Evolutionary conservation across 2,888 invertebrate genomes (phyloP), one percentile per base, ranked within the genome.

Genomic region (Noctua fimbriata): DNA sequence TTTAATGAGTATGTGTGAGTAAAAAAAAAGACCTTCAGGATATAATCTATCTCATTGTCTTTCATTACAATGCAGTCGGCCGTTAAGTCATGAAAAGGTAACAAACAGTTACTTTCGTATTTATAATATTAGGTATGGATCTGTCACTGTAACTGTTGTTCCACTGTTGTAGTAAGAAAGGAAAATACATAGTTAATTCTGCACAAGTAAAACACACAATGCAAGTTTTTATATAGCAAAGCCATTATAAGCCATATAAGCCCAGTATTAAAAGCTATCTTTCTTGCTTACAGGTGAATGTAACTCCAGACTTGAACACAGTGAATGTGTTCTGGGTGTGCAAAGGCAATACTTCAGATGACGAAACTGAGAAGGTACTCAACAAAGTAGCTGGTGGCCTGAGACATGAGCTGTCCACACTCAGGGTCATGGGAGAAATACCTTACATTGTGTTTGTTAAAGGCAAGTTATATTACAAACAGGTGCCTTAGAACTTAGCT

Each of bases 301-400:
- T 98, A 6, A 96, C 98, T 0, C 94, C 97, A 69, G 98, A 98
- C 93, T 98, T 98, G 88, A 95, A 97, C 41, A 93, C 95, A 18
- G 94, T 98, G 1, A 98, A 98, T 93, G 98, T 98, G 0, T 98
- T 97, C 91, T 98, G 98, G 98, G 94, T 97, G 69, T 97, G 97
- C 73, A 97, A 97, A 90, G 97, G 97, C 0, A 92, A 95, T 36
- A 89, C 92, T 5, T 92, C 94, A 36, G 97, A 98, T 89, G 92
- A 93, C 5, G 95, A 97, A 70, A 96, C 97, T 0, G 97, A 97
- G 79, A 89, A 92, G 44, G 82, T 97, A 14, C 93, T 98, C 4
- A 94, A 96, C 66, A 95, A 95, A 70, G 95, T 97, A 84, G 97
- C 98, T 0, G 97, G 97, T 0, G 92, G 95, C 14, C 91, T 99